Evolutionary conservation across 2,888 invertebrate genomes (phyloP), one percentile per base, ranked within the genome.

Genomic region (Myopa testacea): DNA sequence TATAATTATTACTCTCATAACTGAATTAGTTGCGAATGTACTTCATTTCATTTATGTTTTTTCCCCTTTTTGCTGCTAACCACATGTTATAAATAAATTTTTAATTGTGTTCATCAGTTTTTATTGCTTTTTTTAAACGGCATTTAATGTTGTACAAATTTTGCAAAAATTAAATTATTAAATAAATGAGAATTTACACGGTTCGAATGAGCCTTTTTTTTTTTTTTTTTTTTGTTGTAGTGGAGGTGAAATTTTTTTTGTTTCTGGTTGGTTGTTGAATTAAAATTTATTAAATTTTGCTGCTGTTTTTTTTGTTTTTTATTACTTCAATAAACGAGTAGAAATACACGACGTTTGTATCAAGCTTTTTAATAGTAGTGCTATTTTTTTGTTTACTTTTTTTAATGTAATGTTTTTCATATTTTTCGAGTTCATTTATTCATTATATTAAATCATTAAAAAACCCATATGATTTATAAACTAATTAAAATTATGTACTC

Each of bases 161-260:
- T 62, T 62, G 16, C 10, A 26, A 62, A 62, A 26, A 62, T 62
- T 14, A 45, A 45, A 45, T 14, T 55, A 14, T 55, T 16, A n/a
- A 55, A n/a, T 55, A 12, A 55, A 55, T 5, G 14, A 8, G 55
- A 50, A 50, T 50, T 55, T 6, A 45, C 10, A 3, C 1, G 10
- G 45, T 45, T 45, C 45, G 45, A 10, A 45, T 6, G 45, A 8
- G 7, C 55, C 55, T 55, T 4, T 55, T 55, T 55, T 6, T 16
- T 55, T 8, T 80, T 80, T 80, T 10, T n/a, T 55, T 6, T 82
- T 82, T 82, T 82, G n/a, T n/a, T 26, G 26, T 26, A 26, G 26
- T 1, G 26, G 26, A 26, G 1, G 26, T 26, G 26, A 2, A 26
- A 26, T 82, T 80, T 82, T 82, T 50, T 50, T 14, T 10, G 14